Conservation (phyloP, 30 jellyfish, hydroid and myxozoan species). For the Aurelia coerulea region DNA sequence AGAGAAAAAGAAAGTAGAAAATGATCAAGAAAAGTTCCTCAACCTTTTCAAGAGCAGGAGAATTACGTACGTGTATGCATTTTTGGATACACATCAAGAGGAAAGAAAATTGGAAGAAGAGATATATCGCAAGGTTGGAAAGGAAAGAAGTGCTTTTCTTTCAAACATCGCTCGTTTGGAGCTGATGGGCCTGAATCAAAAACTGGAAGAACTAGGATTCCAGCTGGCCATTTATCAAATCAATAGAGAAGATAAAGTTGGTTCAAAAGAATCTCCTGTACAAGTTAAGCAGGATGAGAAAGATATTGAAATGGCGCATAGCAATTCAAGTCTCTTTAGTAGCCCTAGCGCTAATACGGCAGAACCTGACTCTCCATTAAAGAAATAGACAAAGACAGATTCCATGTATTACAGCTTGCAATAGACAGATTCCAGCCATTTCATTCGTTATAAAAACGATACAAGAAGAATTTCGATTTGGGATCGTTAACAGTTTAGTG, state of each 20-base stretch:
- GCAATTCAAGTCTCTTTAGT: no score
- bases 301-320: no score
- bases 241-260: not conserved
- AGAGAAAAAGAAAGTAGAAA: not conserved
- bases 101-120: not conserved
- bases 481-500: no score
- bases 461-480: no score
- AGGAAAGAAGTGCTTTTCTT: not conserved
- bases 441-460: no score
- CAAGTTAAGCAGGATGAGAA: no score
- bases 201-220: slow-evolving; percentile 8
- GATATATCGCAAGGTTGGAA: not conserved
- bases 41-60: not conserved
- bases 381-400: no score
- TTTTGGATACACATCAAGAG: not conserved
- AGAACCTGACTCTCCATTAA: no score
- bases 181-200: not conserved
- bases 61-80: slow-evolving; percentile 19
- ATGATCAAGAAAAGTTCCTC: not conserved
- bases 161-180: slow-evolving; percentile 17
- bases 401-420: no score
- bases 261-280: no score
- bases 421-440: no score
- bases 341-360: no score
- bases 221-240: slow-evolving; percentile 9